Conservation (phyloP, 2,113 vertebrate genomes). For the Nematolebias whitei region DNA sequence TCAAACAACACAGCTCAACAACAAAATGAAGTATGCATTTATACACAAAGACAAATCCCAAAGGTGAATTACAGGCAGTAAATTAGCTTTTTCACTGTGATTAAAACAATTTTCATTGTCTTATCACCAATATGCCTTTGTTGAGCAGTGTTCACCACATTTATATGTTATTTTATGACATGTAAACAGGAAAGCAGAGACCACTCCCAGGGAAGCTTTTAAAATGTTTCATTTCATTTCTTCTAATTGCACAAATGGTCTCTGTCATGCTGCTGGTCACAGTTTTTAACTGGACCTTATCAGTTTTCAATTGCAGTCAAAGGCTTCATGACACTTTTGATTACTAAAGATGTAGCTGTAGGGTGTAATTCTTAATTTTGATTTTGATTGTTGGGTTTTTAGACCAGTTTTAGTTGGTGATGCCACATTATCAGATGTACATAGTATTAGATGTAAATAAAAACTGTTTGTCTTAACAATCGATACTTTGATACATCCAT, state of each 20-base stretch:
- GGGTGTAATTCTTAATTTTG: background rate
- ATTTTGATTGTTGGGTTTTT: no score
- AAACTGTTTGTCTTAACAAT: no score
- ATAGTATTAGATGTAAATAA: no score
- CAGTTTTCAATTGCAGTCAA: background rate
- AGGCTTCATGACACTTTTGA: background rate
- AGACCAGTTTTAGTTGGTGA: background rate
- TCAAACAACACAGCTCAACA: no score
- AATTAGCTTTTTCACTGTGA: no score
- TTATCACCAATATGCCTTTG: background rate
- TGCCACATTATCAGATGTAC: no score
- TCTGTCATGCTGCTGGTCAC: background rate
- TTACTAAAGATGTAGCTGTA: no score
- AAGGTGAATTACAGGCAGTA: no score
- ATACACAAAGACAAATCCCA: no score
- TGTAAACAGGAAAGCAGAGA: slow-evolving; percentile 28
- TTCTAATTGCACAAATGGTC: background rate
- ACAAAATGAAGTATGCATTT: no score
- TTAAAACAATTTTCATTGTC: background rate
- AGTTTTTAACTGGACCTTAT: background rate
- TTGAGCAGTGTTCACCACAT: background rate
- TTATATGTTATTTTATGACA: slow-evolving; percentile 41
- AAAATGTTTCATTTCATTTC: background rate
- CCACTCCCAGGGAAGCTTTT: background rate
- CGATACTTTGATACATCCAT: no score